These are phyloP conservation scores for Falco concolor DNA, from an alignment of 2,797 vertebrate species.

Conservation along the genomic window DNA sequence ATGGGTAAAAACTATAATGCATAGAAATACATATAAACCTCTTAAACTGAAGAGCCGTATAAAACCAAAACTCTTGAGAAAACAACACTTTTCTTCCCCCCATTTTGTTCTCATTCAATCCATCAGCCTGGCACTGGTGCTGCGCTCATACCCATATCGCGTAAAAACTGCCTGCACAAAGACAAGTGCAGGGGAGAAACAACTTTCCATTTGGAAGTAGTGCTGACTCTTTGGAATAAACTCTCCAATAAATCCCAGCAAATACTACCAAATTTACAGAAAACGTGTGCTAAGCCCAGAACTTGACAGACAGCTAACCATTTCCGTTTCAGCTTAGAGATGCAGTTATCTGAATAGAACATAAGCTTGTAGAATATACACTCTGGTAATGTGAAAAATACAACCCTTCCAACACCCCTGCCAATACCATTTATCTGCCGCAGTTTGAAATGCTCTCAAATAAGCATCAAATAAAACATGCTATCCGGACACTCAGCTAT, in stretches of 20 bases:
- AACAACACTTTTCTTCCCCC: conserved; percentile 23
- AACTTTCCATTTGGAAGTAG: conserved; percentile 7
- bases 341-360: conserved; percentile 29
- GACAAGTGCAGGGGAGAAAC: not conserved
- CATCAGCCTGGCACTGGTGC: not conserved
- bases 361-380: conserved; percentile 26
- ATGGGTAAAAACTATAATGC: not conserved
- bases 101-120: conserved; percentile 30
- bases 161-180: not conserved
- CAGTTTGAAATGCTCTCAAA: conserved; percentile 14
- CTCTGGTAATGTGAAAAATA: not conserved
- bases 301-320: conserved; percentile 12
- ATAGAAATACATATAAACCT: conserved; percentile 9
- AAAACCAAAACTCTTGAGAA: not conserved
- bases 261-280: conserved; percentile 21
- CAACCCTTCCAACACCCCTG: not conserved
- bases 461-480: conserved; percentile 1
- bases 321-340: conserved; percentile 25
- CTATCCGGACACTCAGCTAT: not conserved
- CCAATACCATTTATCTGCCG: not conserved
- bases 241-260: conserved; percentile 41
- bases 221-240: conserved; percentile 33
- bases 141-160: not conserved
- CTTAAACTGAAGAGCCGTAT: not conserved
- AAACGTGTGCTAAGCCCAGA: conserved; percentile 32